Base-by-base conservation (phyloP, 2,113 vertebrate genomes). In the Pterocles gutturalis region DNA sequence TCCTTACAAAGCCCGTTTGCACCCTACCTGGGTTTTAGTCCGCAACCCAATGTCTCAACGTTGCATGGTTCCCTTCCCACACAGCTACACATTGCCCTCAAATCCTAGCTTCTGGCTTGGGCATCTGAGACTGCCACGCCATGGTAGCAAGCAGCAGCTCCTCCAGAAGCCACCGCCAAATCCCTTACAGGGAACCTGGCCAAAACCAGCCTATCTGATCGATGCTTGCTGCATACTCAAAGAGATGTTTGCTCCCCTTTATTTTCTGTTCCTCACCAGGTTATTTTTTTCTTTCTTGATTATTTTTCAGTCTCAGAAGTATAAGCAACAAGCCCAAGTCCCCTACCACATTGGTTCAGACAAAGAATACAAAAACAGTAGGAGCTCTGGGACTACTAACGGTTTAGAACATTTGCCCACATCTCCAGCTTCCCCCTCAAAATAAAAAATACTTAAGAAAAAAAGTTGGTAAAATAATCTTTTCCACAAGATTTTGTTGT, bases 281-380 rank as follows among this genome's bases (percentile, higher is more conserved):
- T 80, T 65, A 14, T 34, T 71, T 54, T 54, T 54, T 28, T 19
- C 14, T 80, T 76, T 13, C 61, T 46, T 49, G 22, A 28, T 73
- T 81, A 8, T 70, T 86, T 80, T 76, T 46, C 46, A 55, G 5
- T 53, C 36, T 73, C 41, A 16, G 51, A 73, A 92, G n/a, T 12
- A 46, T 41, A 46, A 93, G 24, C 70, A 51, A 20, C 41, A 45
- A 77, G 28, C 31, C 29, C 21, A 17, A 85, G 28, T 55, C 22
- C 25, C 10, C 33, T 33, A 0, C 8, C 13, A 11, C 0, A 0
- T 10, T 45, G 58, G 13, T n/a, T 79, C 15, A 45, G 51, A 18
- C 16, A 48, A 84, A 75, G 29, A 55, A 33, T 51, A 81, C 13
- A 58, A 79, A 79, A 77, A 49, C 41, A 60, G 53, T 6, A 87